A percentile compares a stretch with the other conserved stretches of the same genome.
These are phyloP conservation scores for Cervus canadensis DNA, from an alignment of 2,113 vertebrate genomes.

Conservation along the genomic window DNA sequence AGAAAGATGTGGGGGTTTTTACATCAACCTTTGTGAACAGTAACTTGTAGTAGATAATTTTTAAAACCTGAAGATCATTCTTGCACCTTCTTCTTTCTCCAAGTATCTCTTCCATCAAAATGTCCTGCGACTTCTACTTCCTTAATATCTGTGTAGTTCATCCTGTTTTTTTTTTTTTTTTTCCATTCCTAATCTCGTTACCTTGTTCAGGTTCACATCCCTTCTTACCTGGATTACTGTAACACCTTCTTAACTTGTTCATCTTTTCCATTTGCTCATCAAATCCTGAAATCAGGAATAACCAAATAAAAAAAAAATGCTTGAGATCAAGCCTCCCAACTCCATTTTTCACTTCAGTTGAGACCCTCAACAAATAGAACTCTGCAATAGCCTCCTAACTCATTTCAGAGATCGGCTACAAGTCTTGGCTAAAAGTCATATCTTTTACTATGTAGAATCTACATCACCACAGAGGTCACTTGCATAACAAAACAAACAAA, in stretches of 20 bases:
- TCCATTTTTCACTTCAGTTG: not conserved
- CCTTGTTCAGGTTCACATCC: not conserved
- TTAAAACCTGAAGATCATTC: not conserved
- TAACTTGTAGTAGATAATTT: slow-evolving; percentile 3
- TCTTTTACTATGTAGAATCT: not conserved
- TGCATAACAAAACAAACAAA: slow-evolving; percentile 29
- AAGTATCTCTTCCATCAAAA: slow-evolving; percentile 16
- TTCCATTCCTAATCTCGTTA: not conserved
- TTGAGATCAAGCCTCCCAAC: not conserved
- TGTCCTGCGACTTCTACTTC: slow-evolving; percentile 1
- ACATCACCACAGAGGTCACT: not conserved
- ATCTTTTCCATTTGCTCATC: not conserved
- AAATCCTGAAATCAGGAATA: not conserved
- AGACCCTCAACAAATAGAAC: not conserved
- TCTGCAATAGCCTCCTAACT: not conserved
- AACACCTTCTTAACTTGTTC: not conserved
- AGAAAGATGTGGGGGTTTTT: not conserved
- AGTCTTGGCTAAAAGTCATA: not conserved
- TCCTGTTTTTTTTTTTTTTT: not conserved
- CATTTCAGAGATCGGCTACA: not conserved
- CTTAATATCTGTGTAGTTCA: not conserved
- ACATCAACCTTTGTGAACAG: not conserved
- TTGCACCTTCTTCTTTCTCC: not conserved
- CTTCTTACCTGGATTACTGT: not conserved
- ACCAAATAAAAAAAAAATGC: slow-evolving; percentile 4